Percentiles rank a stretch among this genome's conserved stretches.
These are phyloP conservation scores for Apogon talboti DNA, from an alignment of 2,797 vertebrate species.

Conservation along the genomic window DNA sequence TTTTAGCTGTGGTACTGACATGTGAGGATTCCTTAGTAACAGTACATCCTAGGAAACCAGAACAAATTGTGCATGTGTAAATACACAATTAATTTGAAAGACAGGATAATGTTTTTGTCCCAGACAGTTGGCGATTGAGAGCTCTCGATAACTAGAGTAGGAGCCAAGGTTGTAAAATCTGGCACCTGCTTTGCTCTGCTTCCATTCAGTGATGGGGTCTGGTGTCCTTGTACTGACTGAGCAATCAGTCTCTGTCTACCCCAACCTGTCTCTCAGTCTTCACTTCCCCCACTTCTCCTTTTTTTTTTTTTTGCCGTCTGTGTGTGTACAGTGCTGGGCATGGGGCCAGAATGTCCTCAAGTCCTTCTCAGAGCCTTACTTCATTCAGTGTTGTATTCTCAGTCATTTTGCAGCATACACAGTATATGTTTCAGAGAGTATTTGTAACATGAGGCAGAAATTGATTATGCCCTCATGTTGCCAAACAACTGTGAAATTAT, in stretches of 20 bases:
- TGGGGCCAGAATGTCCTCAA: conserved; percentile 51
- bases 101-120: conserved; percentile 13
- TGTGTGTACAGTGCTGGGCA: conserved; percentile 50
- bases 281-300: conserved; percentile 8
- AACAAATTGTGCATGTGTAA: neutral
- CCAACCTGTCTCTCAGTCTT: conserved; percentile 29
- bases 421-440: conserved; percentile 1
- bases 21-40: conserved; percentile 6
- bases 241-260: conserved; percentile 39
- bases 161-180: conserved; percentile 24
- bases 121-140: neutral
- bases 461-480: conserved; percentile 4
- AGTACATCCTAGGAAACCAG: neutral
- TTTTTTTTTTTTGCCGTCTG: conserved; percentile 31
- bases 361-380: conserved; percentile 24
- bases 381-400: conserved; percentile 21
- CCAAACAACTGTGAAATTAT: conserved; percentile 8
- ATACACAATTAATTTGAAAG: conserved; percentile 3
- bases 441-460: conserved; percentile 10
- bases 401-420: conserved; percentile 31
- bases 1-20: neutral
- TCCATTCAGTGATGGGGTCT: conserved; percentile 9
- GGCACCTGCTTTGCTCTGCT: conserved; percentile 22
- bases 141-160: neutral
- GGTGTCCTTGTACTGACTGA: conserved; percentile 40